Conservation (phyloP, 2,797 vertebrate species). For the Eurystomus glaucurus region DNA sequence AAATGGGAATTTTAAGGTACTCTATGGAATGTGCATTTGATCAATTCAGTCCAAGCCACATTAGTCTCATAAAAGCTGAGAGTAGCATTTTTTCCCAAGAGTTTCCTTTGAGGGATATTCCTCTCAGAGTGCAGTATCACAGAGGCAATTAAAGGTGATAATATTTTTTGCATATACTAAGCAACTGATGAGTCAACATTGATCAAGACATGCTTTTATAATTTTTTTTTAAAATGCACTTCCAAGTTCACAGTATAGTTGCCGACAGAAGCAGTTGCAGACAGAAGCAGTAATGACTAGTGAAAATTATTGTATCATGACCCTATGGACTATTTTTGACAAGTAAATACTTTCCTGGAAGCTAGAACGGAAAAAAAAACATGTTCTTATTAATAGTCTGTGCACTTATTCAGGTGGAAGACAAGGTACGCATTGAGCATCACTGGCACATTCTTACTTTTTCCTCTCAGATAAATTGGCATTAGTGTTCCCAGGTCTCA, state of each 20-base stretch:
- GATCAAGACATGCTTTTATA: conserved; percentile 16
- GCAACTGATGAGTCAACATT: conserved; percentile 29
- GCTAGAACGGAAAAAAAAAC: not conserved
- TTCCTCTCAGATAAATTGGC: conserved; percentile 41
- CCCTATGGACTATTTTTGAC: conserved; percentile 11
- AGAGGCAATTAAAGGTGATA: conserved; percentile 39
- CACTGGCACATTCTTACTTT: not conserved
- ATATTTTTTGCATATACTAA: conserved; percentile 37
- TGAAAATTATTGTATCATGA: not conserved
- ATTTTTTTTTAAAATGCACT: not conserved
- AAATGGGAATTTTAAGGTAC: conserved; percentile 40
- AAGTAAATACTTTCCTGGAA: conserved; percentile 34
- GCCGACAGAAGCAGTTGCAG: not conserved
- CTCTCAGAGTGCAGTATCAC: conserved; percentile 27
- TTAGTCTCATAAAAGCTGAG: conserved; percentile 57
- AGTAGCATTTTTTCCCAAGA: conserved; percentile 31
- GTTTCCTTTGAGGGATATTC: conserved; percentile 42
- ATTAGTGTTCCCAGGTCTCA: conserved; percentile 19
- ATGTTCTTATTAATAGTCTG: not conserved
- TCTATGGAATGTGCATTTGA: not conserved
- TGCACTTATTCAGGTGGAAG: not conserved
- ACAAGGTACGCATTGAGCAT: not conserved
- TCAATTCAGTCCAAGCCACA: conserved; percentile 52
- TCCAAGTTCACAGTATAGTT: not conserved
- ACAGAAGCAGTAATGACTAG: not conserved